Base-by-base conservation (phyloP, 2,113 vertebrate genomes). In the Passer domesticus region DNA sequence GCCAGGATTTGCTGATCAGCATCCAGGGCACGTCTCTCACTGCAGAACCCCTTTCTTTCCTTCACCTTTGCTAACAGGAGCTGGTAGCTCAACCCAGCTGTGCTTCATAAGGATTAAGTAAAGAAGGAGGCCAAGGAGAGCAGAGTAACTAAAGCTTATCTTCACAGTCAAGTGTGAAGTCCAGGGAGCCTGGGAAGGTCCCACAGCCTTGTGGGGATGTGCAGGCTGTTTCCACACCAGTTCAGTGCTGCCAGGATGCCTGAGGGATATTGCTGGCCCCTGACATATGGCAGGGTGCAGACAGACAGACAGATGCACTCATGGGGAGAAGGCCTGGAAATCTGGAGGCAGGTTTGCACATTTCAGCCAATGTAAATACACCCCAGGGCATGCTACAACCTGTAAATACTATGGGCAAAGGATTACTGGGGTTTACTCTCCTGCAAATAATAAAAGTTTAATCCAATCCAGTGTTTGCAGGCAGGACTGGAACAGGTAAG, bases 161-260 rank as follows among this genome's bases (percentile, higher is more conserved):
- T 63, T 81, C 76, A 47, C 27, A 70, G 74, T 37, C 2, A 1
- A 59, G 13, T 6, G 3, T 53, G 35, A 37, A 37, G 35, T n/a
- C 15, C 39, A 49, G 46, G 50, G 21, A 58, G 8, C 19, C 55
- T 9, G 27, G 59, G 74, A 58, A 83, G 79, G 53, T 56, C 53
- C 81, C 50, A 11, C 41, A 67, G 4, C 47, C 84, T 31, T 5
- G 1, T 56, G 68, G 80, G 53, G 35, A 44, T 6, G 59, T 0
- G 1, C 66, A 12, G n/a, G 11, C 47, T 3, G 1, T 10, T 63
- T 21, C 74, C 1, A 6, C 11, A 46, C 39, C 0, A 0, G 30
- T 55, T 62, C 25, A 22, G 90, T 5, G 70, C 69, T 63, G 82
- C 33, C 33, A 50, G 64, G 83, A 27, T 10, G 35, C 66, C 78